Conservation (phyloP, 2,797 vertebrate genomes). For the Muscicapa comitata region DNA sequence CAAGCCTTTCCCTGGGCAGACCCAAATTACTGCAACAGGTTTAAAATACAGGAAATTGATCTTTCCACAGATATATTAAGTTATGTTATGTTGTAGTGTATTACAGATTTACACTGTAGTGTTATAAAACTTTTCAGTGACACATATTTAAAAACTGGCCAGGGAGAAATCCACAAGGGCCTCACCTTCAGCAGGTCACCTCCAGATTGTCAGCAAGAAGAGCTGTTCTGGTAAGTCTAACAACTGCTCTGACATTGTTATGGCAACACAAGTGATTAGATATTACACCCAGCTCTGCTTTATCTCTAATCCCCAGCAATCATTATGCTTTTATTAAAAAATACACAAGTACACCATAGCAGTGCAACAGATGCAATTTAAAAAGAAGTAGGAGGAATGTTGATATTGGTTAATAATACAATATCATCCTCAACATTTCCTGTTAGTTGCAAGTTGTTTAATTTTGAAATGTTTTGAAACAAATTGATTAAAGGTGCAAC, state of each 20-base stretch:
- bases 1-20: background rate
- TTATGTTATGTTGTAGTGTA: too few relatives aligned
- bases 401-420: background rate
- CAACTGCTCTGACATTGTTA: slow-evolving; percentile 8
- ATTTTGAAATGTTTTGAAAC: background rate
- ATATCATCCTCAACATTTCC: background rate
- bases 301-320: slow-evolving; percentile 15
- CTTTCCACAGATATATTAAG: background rate
- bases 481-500: background rate
- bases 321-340: background rate
- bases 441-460: background rate
- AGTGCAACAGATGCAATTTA: background rate
- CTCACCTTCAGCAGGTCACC: slow-evolving; percentile 19
- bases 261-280: slow-evolving; percentile 28
- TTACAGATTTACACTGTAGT: background rate
- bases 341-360: background rate
- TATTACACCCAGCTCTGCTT: background rate
- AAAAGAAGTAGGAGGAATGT: background rate
- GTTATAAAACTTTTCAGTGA: background rate
- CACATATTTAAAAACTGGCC: background rate
- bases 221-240: background rate
- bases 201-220: background rate
- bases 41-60: background rate
- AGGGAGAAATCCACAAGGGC: background rate
- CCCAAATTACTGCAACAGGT: background rate